These are phyloP conservation scores for Argentina silus DNA, from an alignment of 2,797 vertebrate species.

Conservation along the genomic window DNA sequence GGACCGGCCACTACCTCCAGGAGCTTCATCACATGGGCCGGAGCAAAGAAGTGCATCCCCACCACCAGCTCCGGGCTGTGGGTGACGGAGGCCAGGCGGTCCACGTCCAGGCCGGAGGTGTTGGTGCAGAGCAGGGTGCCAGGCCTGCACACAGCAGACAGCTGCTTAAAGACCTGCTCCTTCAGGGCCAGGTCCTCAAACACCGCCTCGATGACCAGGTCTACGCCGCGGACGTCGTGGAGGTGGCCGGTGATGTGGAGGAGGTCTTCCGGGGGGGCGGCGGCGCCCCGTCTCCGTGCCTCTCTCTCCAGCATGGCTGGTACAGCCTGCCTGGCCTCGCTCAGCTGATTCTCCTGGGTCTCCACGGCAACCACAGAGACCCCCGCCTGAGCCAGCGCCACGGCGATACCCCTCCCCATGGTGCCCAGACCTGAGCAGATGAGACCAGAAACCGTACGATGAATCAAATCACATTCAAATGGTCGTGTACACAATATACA, in stretches of 20 bases:
- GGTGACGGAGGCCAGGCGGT: constrained; percentile 84
- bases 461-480: too few relatives aligned
- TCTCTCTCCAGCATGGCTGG: constrained; percentile 79
- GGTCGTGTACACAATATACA: too few relatives aligned
- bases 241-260: constrained; percentile 79
- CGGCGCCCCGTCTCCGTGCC: constrained; percentile 72
- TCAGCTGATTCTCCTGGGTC: constrained; percentile 80
- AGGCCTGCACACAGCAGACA: constrained; percentile 82
- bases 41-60: constrained; percentile 94
- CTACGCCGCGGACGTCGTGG: constrained; percentile 70
- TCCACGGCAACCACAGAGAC: constrained; percentile 89
- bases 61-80: constrained; percentile 82
- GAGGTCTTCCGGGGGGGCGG: constrained; percentile 27
- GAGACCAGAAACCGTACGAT: not conserved
- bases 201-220: constrained; percentile 92
- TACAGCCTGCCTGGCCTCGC: constrained; percentile 76
- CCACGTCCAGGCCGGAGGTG: constrained; percentile 86
- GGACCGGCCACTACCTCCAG: constrained; percentile 86
- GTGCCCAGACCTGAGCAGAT: constrained; percentile 87
- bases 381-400: constrained; percentile 81
- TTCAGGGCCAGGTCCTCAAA: constrained; percentile 91
- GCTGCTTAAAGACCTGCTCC: constrained; percentile 83
- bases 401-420: constrained; percentile 90
- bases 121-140: constrained; percentile 85
- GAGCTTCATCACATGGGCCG: constrained; percentile 91